A percentile compares a stretch with the other conserved stretches of the same genome.
phyloP scores from a whole-genome alignment of 2,113 vertebrate genomes.

The Rhizomys pruinosus region DNA sequence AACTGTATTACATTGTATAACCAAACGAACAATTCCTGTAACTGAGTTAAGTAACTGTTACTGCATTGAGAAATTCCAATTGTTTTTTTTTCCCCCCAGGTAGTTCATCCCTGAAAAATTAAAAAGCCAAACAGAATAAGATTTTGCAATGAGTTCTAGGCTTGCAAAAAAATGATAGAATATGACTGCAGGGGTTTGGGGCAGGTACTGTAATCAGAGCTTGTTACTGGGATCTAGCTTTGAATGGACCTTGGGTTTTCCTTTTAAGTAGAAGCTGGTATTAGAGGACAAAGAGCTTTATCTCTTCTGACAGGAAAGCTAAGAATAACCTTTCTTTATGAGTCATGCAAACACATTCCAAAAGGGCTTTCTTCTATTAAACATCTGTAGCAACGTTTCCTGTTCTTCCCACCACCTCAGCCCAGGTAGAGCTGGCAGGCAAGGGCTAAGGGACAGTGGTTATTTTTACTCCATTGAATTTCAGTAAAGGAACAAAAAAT shows the following conservation, averaged over 20 bases:
- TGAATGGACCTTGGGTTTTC: constrained; percentile 73
- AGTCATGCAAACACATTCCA: constrained; percentile 83
- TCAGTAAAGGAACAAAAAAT: constrained; percentile 76
- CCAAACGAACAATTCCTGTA: constrained; percentile 20
- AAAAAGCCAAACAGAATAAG: constrained; percentile 37
- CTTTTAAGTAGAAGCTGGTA: constrained; percentile 72
- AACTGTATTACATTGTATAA: neutral
- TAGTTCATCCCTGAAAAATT: constrained; percentile 31
- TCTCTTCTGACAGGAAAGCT: constrained; percentile 78
- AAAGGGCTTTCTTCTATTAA: constrained; percentile 79
- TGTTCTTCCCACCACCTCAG: constrained; percentile 73
- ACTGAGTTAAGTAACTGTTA: constrained; percentile 29
- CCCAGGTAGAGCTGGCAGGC: constrained; percentile 77
- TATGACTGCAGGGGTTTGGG: constrained; percentile 55
- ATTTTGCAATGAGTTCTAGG: constrained; percentile 52
- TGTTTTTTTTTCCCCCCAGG: constrained; percentile 9
- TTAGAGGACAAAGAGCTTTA: constrained; percentile 80
- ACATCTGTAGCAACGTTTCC: constrained; percentile 78
- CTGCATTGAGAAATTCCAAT: neutral
- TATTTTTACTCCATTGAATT: constrained; percentile 82
- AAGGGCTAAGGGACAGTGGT: constrained; percentile 60
- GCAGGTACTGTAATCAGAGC: constrained; percentile 54
- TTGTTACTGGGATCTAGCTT: constrained; percentile 60
- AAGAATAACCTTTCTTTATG: constrained; percentile 83
- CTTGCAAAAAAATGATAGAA: constrained; percentile 55